Conservation (phyloP, 92 coral and sea anemone genomes). For the Phymanthus crucifer region DNA sequence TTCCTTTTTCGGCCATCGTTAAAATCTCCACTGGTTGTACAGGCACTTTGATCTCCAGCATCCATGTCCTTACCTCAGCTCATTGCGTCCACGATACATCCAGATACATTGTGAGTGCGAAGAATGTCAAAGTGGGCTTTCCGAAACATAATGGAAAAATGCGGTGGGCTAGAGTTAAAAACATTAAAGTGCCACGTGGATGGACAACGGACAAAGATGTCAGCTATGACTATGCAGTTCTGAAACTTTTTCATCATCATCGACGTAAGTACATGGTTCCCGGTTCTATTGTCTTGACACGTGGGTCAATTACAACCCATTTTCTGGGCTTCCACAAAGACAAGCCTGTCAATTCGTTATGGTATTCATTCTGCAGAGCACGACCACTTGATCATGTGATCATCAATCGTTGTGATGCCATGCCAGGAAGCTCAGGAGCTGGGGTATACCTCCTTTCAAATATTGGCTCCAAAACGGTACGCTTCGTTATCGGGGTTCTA, state of each 20-base stretch:
- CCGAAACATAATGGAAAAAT: conserved; percentile 62
- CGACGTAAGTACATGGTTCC: conserved; percentile 52
- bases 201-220: conserved; percentile 28
- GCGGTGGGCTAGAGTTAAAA: conserved; percentile 50
- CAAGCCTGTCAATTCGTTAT: conserved; percentile 49
- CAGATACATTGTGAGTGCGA: conserved; percentile 44
- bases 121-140: conserved; percentile 69
- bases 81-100: conserved; percentile 87
- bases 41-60: conserved; percentile 72
- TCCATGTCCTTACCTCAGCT: conserved; percentile 86
- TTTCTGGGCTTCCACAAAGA: conserved; percentile 79
- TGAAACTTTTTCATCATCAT: conserved; percentile 48
- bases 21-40: conserved; percentile 80
- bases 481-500: conserved; percentile 66
- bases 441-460: conserved; percentile 58
- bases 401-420: conserved; percentile 69
- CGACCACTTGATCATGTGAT: conserved; percentile 41
- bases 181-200: conserved; percentile 55
- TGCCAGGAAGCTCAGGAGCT: conserved; percentile 76
- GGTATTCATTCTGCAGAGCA: conserved; percentile 76
- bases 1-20: conserved; percentile 83
- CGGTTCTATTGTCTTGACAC: conserved; percentile 35
- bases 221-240: conserved; percentile 67
- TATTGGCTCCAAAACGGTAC: conserved; percentile 16
- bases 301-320: conserved; percentile 42